phyloP scores from a whole-genome alignment of 2,888 invertebrate genomes.

The Catotricha subobsoleta region DNA sequence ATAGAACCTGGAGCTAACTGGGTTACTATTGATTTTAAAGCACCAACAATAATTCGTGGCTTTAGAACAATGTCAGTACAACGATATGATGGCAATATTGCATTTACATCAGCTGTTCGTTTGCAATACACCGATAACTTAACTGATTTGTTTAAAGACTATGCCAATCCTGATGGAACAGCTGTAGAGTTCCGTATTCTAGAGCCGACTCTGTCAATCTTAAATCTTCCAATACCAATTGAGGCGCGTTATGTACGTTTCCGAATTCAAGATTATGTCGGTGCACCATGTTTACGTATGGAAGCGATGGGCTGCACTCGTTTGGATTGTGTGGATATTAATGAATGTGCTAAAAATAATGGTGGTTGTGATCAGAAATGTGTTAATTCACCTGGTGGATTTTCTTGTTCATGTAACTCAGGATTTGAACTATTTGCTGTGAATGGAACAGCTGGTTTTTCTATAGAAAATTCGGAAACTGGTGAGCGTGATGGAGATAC shows the following conservation, averaged over 20 bases:
- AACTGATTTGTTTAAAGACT: slow-evolving; percentile 77
- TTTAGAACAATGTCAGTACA: slow-evolving; percentile 81
- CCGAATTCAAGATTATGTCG: slow-evolving; percentile 70
- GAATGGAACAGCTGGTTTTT: slow-evolving; percentile 80
- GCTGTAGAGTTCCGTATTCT: slow-evolving; percentile 82
- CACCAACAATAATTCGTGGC: slow-evolving; percentile 74
- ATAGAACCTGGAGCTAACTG: slow-evolving; percentile 76
- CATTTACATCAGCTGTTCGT: slow-evolving; percentile 78
- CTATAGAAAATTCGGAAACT: slow-evolving; percentile 61
- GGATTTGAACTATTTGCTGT: slow-evolving; percentile 76
- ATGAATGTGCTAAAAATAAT: slow-evolving; percentile 70
- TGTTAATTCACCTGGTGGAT: slow-evolving; percentile 74
- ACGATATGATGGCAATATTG: slow-evolving; percentile 62
- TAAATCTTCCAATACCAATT: slow-evolving; percentile 78
- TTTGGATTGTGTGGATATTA: slow-evolving; percentile 72
- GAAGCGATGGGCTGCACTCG: slow-evolving; percentile 88
- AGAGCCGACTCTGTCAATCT: slow-evolving; percentile 75
- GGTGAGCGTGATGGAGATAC: slow-evolving; percentile 79
- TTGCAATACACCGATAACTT: slow-evolving; percentile 73
- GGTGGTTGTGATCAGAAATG: slow-evolving; percentile 91
- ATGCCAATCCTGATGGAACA: slow-evolving; percentile 81
- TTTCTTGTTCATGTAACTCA: slow-evolving; percentile 72
- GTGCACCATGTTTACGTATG: slow-evolving; percentile 73
- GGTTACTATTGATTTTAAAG: slow-evolving; percentile 71
- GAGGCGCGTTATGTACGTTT: slow-evolving; percentile 78